These are phyloP conservation scores for Clytia hemisphaerica DNA, from an alignment of 30 jellyfish, hydroid and myxozoan species.

Conservation along the genomic window DNA sequence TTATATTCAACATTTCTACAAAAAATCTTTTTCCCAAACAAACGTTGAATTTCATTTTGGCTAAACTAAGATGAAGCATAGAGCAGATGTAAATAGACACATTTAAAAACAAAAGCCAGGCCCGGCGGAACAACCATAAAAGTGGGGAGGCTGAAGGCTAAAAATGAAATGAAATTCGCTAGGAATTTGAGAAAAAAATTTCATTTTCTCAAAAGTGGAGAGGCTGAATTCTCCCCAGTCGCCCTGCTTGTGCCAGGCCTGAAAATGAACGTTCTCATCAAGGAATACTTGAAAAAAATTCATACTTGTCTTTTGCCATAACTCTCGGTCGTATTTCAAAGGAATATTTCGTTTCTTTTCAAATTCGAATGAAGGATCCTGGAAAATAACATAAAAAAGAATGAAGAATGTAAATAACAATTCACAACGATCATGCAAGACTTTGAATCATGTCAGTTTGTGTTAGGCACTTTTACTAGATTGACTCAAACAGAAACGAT, in stretches of 20 bases:
- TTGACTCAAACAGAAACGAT: no score
- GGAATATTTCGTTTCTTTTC: constrained; percentile 95
- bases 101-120: background rate
- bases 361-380: constrained; percentile 97
- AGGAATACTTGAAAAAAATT: background rate
- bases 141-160: no score
- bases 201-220: no score
- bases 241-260: background rate
- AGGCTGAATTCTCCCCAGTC: no score
- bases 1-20: background rate
- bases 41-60: background rate
- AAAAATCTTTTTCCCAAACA: background rate
- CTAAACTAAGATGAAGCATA: background rate
- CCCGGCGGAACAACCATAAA: no score
- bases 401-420: no score
- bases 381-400: no score
- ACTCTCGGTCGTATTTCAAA: constrained; percentile 66
- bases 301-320: constrained; percentile 94
- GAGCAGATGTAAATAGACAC: background rate
- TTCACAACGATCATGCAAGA: no score
- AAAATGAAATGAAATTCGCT: no score
- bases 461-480: no score
- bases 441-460: no score
- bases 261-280: background rate
- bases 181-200: no score